phyloP scores from a whole-genome alignment of 2,888 invertebrate species.

The Xestia c-nigrum region DNA sequence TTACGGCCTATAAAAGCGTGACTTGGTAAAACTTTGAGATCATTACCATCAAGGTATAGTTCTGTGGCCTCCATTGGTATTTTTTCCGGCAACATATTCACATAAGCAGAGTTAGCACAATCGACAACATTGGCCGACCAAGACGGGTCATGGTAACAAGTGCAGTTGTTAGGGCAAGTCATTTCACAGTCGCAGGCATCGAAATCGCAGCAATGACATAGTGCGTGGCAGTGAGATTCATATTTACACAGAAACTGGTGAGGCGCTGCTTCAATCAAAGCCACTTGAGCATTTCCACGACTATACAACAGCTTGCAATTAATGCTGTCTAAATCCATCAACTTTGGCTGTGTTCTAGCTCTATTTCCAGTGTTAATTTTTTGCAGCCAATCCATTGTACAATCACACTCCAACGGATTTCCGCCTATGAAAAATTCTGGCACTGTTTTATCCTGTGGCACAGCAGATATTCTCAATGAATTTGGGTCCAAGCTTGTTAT shows the following conservation, averaged over 20 bases:
- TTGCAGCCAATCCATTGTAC: slow-evolving; percentile 97
- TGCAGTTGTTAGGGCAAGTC: slow-evolving; percentile 96
- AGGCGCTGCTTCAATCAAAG: slow-evolving; percentile 94
- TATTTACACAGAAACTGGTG: slow-evolving; percentile 96
- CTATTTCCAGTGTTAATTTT: slow-evolving; percentile 94
- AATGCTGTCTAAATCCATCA: slow-evolving; percentile 95
- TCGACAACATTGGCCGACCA: slow-evolving; percentile 97
- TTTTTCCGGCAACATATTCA: slow-evolving; percentile 93
- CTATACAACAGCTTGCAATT: slow-evolving; percentile 95
- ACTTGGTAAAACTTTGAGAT: slow-evolving; percentile 93
- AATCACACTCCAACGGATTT: slow-evolving; percentile 97
- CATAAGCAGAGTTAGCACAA: slow-evolving; percentile 93
- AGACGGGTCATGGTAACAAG: slow-evolving; percentile 96
- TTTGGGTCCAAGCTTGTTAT: slow-evolving; percentile 94
- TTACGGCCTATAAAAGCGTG: slow-evolving; percentile 97
- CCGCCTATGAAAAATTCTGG: slow-evolving; percentile 96
- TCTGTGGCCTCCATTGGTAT: slow-evolving; percentile 98
- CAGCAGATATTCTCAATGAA: slow-evolving; percentile 94
- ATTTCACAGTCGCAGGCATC: slow-evolving; percentile 98
- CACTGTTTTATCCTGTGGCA: slow-evolving; percentile 93
- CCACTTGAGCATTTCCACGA: slow-evolving; percentile 93
- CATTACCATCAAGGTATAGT: slow-evolving; percentile 96
- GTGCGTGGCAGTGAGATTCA: slow-evolving; percentile 95
- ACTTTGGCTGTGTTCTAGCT: slow-evolving; percentile 94
- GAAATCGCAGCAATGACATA: slow-evolving; percentile 97